Evolutionary conservation across 2,113 vertebrate genomes (phyloP), one percentile per base, ranked within the genome.

Genomic region (Naja naja): DNA sequence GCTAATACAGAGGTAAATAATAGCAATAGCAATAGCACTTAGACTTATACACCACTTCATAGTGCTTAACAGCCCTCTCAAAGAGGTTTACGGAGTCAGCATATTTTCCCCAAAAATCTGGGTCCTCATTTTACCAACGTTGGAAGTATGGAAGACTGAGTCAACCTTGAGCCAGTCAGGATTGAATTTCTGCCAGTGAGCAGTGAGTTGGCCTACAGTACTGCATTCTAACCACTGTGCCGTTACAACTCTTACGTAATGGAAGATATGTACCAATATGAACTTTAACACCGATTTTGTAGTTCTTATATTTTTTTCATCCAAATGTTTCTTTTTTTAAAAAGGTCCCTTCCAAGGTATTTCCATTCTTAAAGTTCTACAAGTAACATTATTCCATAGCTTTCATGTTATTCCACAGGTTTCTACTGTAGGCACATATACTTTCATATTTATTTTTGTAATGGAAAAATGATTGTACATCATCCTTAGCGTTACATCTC

Each of bases 361-460:
- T 87, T 90, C 90, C 64, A 45, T 89, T 69, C 4, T 49, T 94
- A 92, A 81, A 94, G 10, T 47, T 85, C 85, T 89, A 39, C 14
- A 92, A 87, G 45, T 87, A 85, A 93, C 85, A 69, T 7, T 69
- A 85, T 47, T 90, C 34, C 34, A 81, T 22, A 43, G 34, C 34
- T 81, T 81, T 81, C 34, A 81, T 22, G 18, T 34, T 81, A 81
- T 22, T 85, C 55, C 22, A 87, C 43, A 54, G 53, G 3, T 23
- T 7, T 91, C 56, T 47, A 90, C 49, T 81, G 58, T 3, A 0
- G 60, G 39, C 49, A n/a, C 34, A 47, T n/a, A 49, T 27, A 95
- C 92, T 74, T 93, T 60, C 87, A 0, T 0, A 92, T 47, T 94
- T 39, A 87, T 93, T 95, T 90, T 52, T 1, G 43, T 52, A 23